Percentiles rank a stretch among this genome's conserved stretches.
Conservation (phyloP, 2,113 vertebrate genomes). For the human region DNA sequence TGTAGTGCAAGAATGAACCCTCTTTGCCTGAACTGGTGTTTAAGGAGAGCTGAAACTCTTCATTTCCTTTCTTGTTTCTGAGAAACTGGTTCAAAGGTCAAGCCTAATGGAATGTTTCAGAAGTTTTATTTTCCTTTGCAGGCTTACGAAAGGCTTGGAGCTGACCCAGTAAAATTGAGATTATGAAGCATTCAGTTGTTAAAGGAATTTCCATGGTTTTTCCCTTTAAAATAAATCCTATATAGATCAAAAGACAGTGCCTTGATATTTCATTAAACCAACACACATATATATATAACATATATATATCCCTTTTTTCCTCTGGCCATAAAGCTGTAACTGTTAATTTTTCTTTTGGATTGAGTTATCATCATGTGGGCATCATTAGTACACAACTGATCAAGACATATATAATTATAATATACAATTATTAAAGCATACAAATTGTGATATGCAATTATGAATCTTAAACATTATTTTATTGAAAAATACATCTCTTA, state of each 20-base stretch:
- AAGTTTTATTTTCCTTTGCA: constrained; percentile 53
- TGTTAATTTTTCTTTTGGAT: not conserved
- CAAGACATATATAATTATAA: not conserved
- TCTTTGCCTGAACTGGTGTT: constrained; percentile 19
- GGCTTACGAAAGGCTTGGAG: constrained; percentile 66
- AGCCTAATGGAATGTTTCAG: constrained; percentile 53
- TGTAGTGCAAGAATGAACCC: constrained; percentile 23
- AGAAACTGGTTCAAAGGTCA: constrained; percentile 69
- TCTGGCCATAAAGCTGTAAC: not conserved
- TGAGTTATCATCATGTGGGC: not conserved
- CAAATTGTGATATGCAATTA: not conserved
- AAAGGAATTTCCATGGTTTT: not conserved
- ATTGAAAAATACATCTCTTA: not conserved
- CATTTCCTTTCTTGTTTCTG: constrained; percentile 46
- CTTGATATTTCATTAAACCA: not conserved
- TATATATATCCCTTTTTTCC: not conserved
- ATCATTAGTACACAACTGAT: not conserved
- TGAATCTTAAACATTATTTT: not conserved
- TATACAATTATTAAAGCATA: not conserved
- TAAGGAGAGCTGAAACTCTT: not conserved
- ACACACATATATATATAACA: not conserved
- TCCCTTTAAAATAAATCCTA: not conserved
- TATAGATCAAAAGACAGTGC: not conserved
- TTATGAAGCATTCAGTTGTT: constrained; percentile 34
- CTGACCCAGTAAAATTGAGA: constrained; percentile 39